Evolutionary conservation across 2,888 invertebrate genomes (phyloP).

Genomic region (Empis stercorea): DNA sequence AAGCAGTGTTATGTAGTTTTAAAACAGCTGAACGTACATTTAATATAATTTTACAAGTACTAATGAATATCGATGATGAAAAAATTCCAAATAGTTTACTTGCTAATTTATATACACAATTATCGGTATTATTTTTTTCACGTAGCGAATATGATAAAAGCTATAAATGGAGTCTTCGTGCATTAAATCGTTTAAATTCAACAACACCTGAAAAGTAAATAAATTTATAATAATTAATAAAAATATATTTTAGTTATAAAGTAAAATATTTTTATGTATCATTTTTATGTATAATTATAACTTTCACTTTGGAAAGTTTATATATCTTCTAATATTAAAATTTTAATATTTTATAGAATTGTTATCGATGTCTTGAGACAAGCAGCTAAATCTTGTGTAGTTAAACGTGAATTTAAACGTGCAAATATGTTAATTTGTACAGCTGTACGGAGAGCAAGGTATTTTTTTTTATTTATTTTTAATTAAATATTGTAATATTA

Average conservation of each 20-base stretch:
- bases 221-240: background rate
- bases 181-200: slow-evolving; percentile 52
- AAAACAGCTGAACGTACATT: slow-evolving; percentile 61
- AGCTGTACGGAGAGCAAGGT: slow-evolving; percentile 49
- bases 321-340: too few species aligned
- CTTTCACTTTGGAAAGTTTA: too few species aligned
- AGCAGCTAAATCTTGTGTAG: slow-evolving; percentile 79
- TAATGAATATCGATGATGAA: slow-evolving; percentile 37
- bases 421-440: slow-evolving; percentile 74
- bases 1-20: slow-evolving; percentile 70
- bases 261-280: too few species aligned
- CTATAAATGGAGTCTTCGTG: slow-evolving; percentile 65
- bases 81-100: slow-evolving; percentile 38
- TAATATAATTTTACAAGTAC: slow-evolving; percentile 41
- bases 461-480: slow-evolving; percentile 13
- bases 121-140: slow-evolving; percentile 69
- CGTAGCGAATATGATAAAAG: slow-evolving; percentile 76
- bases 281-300: too few species aligned
- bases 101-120: slow-evolving; percentile 69
- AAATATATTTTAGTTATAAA: background rate
- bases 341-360: slow-evolving; percentile 43
- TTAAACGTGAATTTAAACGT: slow-evolving; percentile 70
- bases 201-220: slow-evolving; percentile 47
- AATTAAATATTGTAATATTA: too few species aligned
- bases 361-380: slow-evolving; percentile 73